Evolutionary conservation across 1,140 invertebrate genomes (phyloP).

Genomic region (Glomeris maerens): DNA sequence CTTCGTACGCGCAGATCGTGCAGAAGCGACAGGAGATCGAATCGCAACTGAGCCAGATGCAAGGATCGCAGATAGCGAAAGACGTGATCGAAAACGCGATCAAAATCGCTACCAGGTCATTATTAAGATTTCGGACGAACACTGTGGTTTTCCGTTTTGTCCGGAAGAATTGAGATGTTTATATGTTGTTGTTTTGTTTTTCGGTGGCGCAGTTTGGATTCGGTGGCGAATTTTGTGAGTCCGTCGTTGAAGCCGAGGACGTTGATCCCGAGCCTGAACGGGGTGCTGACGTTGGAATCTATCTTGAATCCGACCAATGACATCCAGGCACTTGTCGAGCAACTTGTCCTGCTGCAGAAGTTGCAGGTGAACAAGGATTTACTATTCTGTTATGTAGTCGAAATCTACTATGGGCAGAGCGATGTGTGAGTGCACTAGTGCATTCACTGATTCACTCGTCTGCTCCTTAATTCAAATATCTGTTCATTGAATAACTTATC

Average conservation of each 20-base stretch:
- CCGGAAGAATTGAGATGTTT: no score
- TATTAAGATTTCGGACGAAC: slow-evolving; percentile 3
- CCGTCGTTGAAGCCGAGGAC: slow-evolving; percentile 35
- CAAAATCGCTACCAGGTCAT: slow-evolving; percentile 9
- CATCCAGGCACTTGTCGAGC: slow-evolving; percentile 57
- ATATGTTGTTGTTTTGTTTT: slow-evolving; percentile 13
- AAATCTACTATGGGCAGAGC: neutral
- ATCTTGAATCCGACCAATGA: slow-evolving; percentile 42
- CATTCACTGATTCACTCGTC: no score
- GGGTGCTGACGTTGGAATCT: slow-evolving; percentile 27
- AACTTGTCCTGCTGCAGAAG: slow-evolving; percentile 64
- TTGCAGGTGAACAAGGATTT: slow-evolving; percentile 43
- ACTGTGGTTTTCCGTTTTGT: no score
- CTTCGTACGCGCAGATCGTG: slow-evolving; percentile 17
- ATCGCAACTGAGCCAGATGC: slow-evolving; percentile 14
- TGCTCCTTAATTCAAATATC: no score
- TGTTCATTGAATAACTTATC: no score
- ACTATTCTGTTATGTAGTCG: neutral
- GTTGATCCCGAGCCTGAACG: slow-evolving; percentile 9
- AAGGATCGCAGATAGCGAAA: slow-evolving; percentile 14
- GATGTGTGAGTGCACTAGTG: no score
- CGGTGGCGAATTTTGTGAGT: slow-evolving; percentile 50
- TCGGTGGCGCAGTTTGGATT: slow-evolving; percentile 15
- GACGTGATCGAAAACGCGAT: slow-evolving; percentile 17
- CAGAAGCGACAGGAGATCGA: slow-evolving; percentile 19